A percentile compares a stretch with the other conserved stretches of the same genome.
Evolutionary conservation across 2,797 vertebrate genomes (phyloP).

Genomic region (Cuniculus paca): DNA sequence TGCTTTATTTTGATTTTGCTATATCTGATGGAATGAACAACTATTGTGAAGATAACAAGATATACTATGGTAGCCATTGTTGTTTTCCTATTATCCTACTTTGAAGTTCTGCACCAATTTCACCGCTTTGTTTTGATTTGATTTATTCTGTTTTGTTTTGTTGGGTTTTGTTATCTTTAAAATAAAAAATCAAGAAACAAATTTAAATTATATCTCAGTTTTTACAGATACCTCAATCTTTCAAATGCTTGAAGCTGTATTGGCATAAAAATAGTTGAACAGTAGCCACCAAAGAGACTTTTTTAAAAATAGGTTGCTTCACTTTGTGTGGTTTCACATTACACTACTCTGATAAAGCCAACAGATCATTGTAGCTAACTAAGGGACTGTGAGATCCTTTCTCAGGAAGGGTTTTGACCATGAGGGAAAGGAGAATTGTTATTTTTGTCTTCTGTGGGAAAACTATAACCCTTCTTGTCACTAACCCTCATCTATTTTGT

Average conservation of each 20-base stretch:
- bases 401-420: conserved; percentile 50
- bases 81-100: too few species aligned
- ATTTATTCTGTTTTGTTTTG: too few species aligned
- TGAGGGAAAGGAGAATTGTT: background rate
- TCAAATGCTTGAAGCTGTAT: background rate
- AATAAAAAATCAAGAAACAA: too few species aligned
- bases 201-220: background rate
- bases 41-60: too few species aligned
- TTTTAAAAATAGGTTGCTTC: background rate
- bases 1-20: too few species aligned
- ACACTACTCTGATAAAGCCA: conserved; percentile 21
- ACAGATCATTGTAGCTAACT: conserved; percentile 29
- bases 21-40: too few species aligned
- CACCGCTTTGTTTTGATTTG: too few species aligned
- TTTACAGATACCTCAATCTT: background rate
- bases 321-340: conserved; percentile 40
- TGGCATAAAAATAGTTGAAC: conserved; percentile 31
- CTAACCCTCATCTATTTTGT: background rate
- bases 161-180: too few species aligned
- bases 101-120: too few species aligned
- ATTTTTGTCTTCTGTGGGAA: conserved; percentile 57
- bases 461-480: conserved; percentile 46
- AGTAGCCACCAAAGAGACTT: background rate
- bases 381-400: conserved; percentile 36
- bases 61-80: too few species aligned